A percentile compares a stretch with the other conserved stretches of the same genome.
Conservation (phyloP, 2,797 vertebrate genomes). For the Characodon lateralis region DNA sequence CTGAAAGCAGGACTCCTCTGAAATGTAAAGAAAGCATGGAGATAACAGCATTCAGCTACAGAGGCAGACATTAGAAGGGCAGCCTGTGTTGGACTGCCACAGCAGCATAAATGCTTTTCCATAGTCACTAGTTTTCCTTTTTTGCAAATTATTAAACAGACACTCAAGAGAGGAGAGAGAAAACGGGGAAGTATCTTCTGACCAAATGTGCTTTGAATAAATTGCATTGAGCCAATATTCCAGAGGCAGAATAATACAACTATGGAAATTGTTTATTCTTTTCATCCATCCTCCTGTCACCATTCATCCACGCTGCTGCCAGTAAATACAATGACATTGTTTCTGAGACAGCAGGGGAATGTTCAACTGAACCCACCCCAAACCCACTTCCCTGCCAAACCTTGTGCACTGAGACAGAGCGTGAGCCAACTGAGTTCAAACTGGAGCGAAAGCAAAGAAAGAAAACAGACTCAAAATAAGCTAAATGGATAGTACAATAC, state of each 20-base stretch:
- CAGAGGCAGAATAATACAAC: conserved; percentile 60
- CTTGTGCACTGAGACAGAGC: conserved; percentile 37
- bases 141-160: conserved; percentile 40
- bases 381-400: conserved; percentile 52
- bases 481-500: neutral
- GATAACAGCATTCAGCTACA: conserved; percentile 26
- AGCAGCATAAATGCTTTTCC: conserved; percentile 15
- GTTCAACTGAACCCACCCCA: conserved; percentile 61
- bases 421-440: conserved; percentile 44
- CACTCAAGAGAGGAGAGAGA: conserved; percentile 23
- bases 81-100: neutral
- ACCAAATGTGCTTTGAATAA: conserved; percentile 54
- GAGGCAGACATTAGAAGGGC: conserved; percentile 10
- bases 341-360: conserved; percentile 68
- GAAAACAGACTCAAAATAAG: conserved; percentile 13
- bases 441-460: conserved; percentile 11
- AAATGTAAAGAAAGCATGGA: conserved; percentile 20
- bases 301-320: conserved; percentile 65
- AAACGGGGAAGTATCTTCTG: conserved; percentile 39
- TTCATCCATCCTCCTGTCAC: conserved; percentile 65
- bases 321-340: conserved; percentile 71
- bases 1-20: conserved; percentile 64
- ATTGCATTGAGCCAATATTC: conserved; percentile 64
- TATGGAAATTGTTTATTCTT: conserved; percentile 63
- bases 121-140: conserved; percentile 40